Conservation (phyloP, 2,888 invertebrate species). For the Erynnis tages region DNA sequence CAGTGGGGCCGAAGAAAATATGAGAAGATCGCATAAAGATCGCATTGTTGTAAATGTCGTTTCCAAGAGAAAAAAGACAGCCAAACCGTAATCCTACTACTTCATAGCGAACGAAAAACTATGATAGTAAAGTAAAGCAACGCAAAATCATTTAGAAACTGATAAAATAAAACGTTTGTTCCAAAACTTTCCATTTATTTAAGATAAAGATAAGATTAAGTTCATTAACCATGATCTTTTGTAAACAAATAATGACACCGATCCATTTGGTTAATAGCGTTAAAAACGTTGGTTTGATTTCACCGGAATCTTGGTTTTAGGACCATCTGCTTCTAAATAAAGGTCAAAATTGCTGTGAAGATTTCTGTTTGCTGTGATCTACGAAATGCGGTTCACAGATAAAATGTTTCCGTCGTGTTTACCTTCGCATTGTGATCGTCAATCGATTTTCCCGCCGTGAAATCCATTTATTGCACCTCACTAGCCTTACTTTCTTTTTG, state of each 20-base stretch:
- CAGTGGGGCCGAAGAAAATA: too few relatives aligned
- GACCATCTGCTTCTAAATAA: neutral
- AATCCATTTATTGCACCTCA: slow-evolving; percentile 57
- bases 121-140: too few relatives aligned
- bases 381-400: slow-evolving; percentile 7
- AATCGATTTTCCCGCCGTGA: slow-evolving; percentile 49
- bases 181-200: too few relatives aligned
- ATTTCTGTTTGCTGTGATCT: slow-evolving; percentile 5
- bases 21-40: too few relatives aligned
- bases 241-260: neutral
- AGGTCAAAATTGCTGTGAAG: slow-evolving; percentile 4
- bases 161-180: too few relatives aligned
- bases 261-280: neutral
- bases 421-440: slow-evolving; percentile 30
- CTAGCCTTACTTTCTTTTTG: slow-evolving; percentile 48
- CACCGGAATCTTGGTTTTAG: neutral
- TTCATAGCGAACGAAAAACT: too few relatives aligned
- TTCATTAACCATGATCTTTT: neutral
- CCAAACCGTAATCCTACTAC: too few relatives aligned
- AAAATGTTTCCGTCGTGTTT: slow-evolving; percentile 42
- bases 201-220: too few relatives aligned
- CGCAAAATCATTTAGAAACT: too few relatives aligned
- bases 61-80: too few relatives aligned
- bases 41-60: too few relatives aligned
- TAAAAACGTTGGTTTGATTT: slow-evolving; percentile 7